Conservation (phyloP, 2,113 vertebrate species). For the Toxotes jaculatrix region DNA sequence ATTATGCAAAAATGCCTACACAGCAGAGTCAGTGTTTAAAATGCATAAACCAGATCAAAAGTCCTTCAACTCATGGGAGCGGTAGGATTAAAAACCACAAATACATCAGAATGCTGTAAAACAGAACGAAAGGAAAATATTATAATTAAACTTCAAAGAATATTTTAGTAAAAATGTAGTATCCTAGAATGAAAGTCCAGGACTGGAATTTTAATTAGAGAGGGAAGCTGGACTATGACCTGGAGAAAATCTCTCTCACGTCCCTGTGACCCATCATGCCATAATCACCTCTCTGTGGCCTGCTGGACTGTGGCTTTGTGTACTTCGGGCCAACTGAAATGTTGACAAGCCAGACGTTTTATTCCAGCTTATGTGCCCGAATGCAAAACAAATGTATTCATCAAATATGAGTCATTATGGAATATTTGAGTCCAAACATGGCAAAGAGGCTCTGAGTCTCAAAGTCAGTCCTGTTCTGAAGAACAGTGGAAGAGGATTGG, state of each 20-base stretch:
- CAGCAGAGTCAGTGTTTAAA: conserved; percentile 27
- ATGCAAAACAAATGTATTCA: conserved; percentile 8
- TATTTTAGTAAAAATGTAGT: background rate
- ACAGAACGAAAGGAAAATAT: background rate
- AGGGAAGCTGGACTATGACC: conserved; percentile 48
- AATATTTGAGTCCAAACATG: background rate
- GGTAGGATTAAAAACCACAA: background rate
- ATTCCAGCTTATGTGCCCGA: conserved; percentile 2
- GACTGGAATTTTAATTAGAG: conserved; percentile 47
- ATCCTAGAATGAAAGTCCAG: conserved; percentile 18
- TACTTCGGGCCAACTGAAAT: conserved; percentile 8
- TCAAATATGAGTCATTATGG: conserved; percentile 5
- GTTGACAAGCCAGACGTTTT: conserved; percentile 6
- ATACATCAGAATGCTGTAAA: background rate
- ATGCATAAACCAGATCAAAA: background rate
- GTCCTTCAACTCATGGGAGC: background rate
- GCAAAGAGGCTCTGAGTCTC: background rate
- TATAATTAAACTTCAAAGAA: background rate
- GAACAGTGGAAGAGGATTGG: background rate
- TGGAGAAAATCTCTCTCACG: conserved; percentile 43
- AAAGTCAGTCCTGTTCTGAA: background rate
- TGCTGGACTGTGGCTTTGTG: conserved; percentile 13
- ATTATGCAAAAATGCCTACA: conserved; percentile 15
- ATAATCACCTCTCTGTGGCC: conserved; percentile 37
- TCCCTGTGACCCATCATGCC: conserved; percentile 47